Base-by-base conservation (phyloP, 2,113 vertebrate genomes). In the Corythornis vintsioides region DNA sequence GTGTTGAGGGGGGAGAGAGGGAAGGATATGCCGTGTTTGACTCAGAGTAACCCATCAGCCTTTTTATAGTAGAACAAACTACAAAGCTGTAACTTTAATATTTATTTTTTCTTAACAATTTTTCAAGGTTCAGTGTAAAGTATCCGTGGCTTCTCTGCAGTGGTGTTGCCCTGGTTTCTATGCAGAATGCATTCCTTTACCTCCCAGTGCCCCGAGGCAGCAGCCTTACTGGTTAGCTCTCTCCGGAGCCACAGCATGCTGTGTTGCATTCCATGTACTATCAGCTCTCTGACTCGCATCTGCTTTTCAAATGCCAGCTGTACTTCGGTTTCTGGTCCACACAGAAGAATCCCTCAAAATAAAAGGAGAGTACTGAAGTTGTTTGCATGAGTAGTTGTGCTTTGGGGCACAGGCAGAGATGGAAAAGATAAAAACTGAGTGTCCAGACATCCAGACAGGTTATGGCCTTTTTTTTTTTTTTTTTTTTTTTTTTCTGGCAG, bases 91-190 rank as follows among this genome's bases (percentile, higher is more conserved):
- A 72, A 56, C 69, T 85, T 60, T 3, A 13, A 5, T 6, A 13
- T 24, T 67, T 21, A 13, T 24, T 67, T 24, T 48, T 29, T 53
- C 33, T 35, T 16, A 14, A 1, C 18, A 42, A 8, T 70, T 85
- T 78, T 59, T 81, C 65, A 43, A 80, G 47, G 63, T 59, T 86
- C 43, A 28, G 43, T 0, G 0, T 77, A 25, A 81, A 90, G 83
- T 1, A 2, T 73, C 42, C 50, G 64, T 13, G 6, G 56, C 52
- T 84, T 63, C 64, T 72, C 77, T 82, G 77, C 33, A 38, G 92
- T 86, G 86, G 59, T 63, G 80, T 94, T 90, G 93, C 84, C 86
- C 78, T 87, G 89, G 52, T 91, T 94, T 89, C 81, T 83, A 67
- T 80, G 78, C 55, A 94, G 67, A 43, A 38, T 59, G 43, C 47